These are phyloP conservation scores for Oscheius myriophilus DNA, from an alignment of 2,888 invertebrate genomes.

Conservation along the genomic window DNA sequence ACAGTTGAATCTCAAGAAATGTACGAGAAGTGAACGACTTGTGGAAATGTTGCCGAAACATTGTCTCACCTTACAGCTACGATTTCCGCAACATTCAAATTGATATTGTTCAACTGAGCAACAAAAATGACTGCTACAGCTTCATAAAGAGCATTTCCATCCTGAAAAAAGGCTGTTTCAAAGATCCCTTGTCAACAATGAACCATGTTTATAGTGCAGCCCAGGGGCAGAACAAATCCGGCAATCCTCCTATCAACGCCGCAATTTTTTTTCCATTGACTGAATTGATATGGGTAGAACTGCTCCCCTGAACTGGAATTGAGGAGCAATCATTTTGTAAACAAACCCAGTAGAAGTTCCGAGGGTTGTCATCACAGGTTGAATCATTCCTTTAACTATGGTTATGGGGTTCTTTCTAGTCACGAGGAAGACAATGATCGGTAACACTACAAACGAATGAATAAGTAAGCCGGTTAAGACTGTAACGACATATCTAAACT, in stretches of 20 bases:
- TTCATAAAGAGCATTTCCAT: slow-evolving; percentile 70
- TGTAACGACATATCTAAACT: slow-evolving; percentile 75
- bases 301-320: slow-evolving; percentile 74
- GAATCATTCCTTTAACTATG: slow-evolving; percentile 75
- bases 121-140: slow-evolving; percentile 22
- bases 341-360: slow-evolving; percentile 78
- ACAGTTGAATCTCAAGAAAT: too few relatives aligned
- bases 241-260: slow-evolving; percentile 78
- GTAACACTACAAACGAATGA: slow-evolving; percentile 77
- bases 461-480: slow-evolving; percentile 74
- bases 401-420: slow-evolving; percentile 70
- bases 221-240: slow-evolving; percentile 75
- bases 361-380: slow-evolving; percentile 77
- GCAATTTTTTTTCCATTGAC: slow-evolving; percentile 78
- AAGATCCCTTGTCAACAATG: background rate
- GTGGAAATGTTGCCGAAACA: too few relatives aligned
- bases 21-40: too few relatives aligned
- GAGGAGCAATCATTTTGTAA: too few relatives aligned
- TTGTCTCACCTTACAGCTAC: slow-evolving; percentile 58
- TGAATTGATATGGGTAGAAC: slow-evolving; percentile 78
- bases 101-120: slow-evolving; percentile 15
- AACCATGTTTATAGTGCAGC: slow-evolving; percentile 81
- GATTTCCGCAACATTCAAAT: slow-evolving; percentile 2
- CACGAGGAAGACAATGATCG: slow-evolving; percentile 76
- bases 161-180: slow-evolving; percentile 76